Base-by-base conservation (phyloP, 1,140 invertebrate species). In the Cydia splendana region DNA sequence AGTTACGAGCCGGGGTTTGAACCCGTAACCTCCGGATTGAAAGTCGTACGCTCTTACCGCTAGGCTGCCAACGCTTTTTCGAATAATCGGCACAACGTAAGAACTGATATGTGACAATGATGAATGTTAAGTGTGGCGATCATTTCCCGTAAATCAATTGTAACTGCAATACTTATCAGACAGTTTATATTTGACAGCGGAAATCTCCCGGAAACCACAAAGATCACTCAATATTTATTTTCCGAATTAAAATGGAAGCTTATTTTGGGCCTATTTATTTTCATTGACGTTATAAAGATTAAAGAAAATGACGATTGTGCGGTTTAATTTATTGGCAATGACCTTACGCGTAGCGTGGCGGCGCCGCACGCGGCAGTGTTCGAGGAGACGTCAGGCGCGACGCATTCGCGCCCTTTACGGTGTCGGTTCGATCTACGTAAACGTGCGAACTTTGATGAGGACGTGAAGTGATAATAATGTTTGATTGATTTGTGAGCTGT, bases 171-270 rank as follows among this genome's bases (percentile, higher is more conserved):
- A 30, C 30, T 1, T 2, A 3, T 28, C 4, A 30, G 4, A 2
- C 6, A 38, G 34, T 18, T 18, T 62, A 18, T 62, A 18, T 65
- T 65, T 20, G 24, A 20, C 20, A 20, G 0, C 24, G 24, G 65
- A 20, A 20, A 28, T 28, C 12, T 10, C 20, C 65, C 65, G 65
- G 65, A 65, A 65, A n/a, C 28, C 12, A n/a, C 65, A 65, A 20
- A 65, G 65, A 65, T 65, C 20, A n/a, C 57, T 62, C 24, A 65
- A 28, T 65, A 28, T 65, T 65, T 65, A 65, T 65, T 65, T 65
- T 65, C 2, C 65, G 9, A 13, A 65, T 28, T 4, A 28, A 62
- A 62, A 24, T 12, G n/a, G 20, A 65, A 24, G 65, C 65, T 65
- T 30, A 65, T 65, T 65, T 30, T 24, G 20, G 65, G 62, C 9